phyloP scores from a whole-genome alignment of 2,888 invertebrate species.

The Masnerella sp. region DNA sequence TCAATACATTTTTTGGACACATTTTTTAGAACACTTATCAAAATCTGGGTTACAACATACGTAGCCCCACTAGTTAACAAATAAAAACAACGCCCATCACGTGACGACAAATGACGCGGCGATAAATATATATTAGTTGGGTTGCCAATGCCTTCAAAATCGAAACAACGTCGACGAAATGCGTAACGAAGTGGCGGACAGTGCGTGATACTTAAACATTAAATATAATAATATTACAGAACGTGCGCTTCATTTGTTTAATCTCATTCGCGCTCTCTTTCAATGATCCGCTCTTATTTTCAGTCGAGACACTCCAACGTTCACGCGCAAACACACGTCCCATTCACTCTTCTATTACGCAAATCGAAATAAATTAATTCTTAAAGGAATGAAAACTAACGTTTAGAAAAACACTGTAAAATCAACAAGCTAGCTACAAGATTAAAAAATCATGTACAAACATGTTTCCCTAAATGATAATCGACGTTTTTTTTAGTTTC shows the following conservation, averaged over 20 bases:
- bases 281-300: background rate
- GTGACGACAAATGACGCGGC: background rate
- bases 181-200: slow-evolving; percentile 47
- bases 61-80: too few relatives aligned
- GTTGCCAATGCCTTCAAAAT: slow-evolving; percentile 75
- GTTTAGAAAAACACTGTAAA: slow-evolving; percentile 18
- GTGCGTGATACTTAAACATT: slow-evolving; percentile 44
- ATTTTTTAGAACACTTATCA: too few relatives aligned
- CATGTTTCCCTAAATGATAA: slow-evolving; percentile 21
- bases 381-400: slow-evolving; percentile 19
- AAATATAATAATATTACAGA: slow-evolving; percentile 38
- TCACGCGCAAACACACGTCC: too few relatives aligned
- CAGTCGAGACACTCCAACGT: too few relatives aligned
- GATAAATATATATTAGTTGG: slow-evolving; percentile 16
- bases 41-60: too few relatives aligned
- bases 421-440: background rate
- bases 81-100: slow-evolving; percentile 14
- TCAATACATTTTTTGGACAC: too few relatives aligned
- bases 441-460: slow-evolving; percentile 1
- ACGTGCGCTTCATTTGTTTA: slow-evolving; percentile 33
- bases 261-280: slow-evolving; percentile 4
- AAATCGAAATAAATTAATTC: slow-evolving; percentile 15
- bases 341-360: slow-evolving; percentile 2
- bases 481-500: slow-evolving; percentile 2
- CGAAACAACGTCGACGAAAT: slow-evolving; percentile 59